phyloP scores from a whole-genome alignment of 2,113 vertebrate genomes.

The Oreochromis niloticus region DNA sequence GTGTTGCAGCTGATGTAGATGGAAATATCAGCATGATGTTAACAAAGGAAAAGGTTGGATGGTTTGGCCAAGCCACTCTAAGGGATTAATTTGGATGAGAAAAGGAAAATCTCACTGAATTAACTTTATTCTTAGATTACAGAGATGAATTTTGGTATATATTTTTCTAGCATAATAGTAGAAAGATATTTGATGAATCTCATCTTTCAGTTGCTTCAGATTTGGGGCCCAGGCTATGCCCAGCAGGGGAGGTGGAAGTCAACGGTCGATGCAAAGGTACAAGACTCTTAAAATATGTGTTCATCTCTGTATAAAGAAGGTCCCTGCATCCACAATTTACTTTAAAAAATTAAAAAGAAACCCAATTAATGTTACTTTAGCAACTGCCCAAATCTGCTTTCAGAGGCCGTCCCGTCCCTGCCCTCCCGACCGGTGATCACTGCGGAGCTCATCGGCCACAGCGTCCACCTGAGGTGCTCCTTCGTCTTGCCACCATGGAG shows the following conservation, averaged over 20 bases:
- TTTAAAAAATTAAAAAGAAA: background rate
- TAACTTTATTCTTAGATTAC: background rate
- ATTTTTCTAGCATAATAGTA: background rate
- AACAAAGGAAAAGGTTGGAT: background rate
- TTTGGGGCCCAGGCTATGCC: slow-evolving; percentile 52
- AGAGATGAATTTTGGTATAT: background rate
- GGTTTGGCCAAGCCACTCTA: background rate
- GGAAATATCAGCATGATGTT: background rate
- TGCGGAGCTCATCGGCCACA: slow-evolving; percentile 63
- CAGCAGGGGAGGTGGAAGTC: slow-evolving; percentile 60
- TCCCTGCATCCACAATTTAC: background rate
- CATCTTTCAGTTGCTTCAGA: slow-evolving; percentile 52
- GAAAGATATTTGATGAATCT: background rate
- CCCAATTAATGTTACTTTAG: background rate
- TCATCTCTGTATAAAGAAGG: background rate
- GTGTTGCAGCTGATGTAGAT: background rate
- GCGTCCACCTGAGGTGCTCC: slow-evolving; percentile 71
- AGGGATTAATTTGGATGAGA: background rate
- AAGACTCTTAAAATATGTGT: background rate
- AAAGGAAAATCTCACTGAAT: background rate
- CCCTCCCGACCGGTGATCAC: slow-evolving; percentile 56
- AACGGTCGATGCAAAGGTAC: slow-evolving; percentile 67
- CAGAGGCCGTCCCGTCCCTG: slow-evolving; percentile 50
- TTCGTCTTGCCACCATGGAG: slow-evolving; percentile 39
- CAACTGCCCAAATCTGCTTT: background rate